Conservation (phyloP, 2,113 vertebrate species). For the Mirza zaza region DNA sequence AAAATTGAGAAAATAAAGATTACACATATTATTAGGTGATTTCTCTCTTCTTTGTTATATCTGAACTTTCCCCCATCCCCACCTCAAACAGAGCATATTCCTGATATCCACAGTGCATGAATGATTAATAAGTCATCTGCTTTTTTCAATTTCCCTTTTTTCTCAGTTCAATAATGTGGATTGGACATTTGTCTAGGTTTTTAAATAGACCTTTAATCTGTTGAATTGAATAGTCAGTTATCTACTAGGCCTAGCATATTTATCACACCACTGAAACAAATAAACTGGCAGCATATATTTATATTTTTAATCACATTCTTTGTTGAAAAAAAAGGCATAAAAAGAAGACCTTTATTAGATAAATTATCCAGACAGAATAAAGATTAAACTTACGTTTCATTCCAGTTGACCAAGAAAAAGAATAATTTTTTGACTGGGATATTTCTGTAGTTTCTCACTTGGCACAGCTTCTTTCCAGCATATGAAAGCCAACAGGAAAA, state of each 20-base stretch:
- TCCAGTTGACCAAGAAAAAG: conserved; percentile 81
- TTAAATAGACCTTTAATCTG: conserved; percentile 17
- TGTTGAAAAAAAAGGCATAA: background rate
- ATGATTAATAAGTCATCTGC: background rate
- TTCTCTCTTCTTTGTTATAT: background rate
- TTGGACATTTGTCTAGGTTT: background rate
- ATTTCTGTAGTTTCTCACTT: conserved; percentile 79
- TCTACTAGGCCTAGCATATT: background rate
- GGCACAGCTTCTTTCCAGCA: conserved; percentile 83
- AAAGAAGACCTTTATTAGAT: background rate
- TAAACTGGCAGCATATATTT: background rate
- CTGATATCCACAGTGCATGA: background rate
- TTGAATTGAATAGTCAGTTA: background rate
- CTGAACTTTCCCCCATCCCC: background rate
- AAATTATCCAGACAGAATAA: background rate
- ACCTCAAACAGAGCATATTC: background rate
- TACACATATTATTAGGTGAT: background rate
- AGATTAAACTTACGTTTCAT: conserved; percentile 83
- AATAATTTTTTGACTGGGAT: conserved; percentile 68
- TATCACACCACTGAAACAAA: background rate
- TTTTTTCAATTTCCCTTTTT: background rate
- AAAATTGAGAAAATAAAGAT: conserved; percentile 12
- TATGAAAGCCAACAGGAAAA: conserved; percentile 84
- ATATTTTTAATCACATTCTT: background rate
- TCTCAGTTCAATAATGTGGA: background rate